phyloP scores from a whole-genome alignment of 2,888 invertebrate species.

The Theretra japonica region DNA sequence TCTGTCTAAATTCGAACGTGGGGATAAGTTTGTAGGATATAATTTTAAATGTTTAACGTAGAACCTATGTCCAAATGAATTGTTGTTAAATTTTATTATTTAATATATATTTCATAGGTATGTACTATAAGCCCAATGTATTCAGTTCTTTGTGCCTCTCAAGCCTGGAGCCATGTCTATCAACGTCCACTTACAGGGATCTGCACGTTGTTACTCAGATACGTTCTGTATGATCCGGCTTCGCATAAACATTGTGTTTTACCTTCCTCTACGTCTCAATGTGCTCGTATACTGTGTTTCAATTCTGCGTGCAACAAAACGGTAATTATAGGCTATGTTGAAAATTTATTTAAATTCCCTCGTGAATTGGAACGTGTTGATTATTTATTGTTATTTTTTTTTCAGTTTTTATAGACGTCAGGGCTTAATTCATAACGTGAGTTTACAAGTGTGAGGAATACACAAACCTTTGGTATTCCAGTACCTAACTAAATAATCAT shows the following conservation, averaged over 20 bases:
- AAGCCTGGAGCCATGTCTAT: conserved; percentile 13
- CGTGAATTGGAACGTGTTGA: neutral
- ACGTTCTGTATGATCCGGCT: neutral
- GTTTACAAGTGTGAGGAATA: too few relatives aligned
- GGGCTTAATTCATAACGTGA: too few relatives aligned
- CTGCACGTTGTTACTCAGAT: conserved; percentile 7
- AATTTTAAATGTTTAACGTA: too few relatives aligned
- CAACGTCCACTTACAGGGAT: conserved; percentile 17
- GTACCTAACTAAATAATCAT: too few relatives aligned
- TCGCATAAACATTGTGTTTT: conserved; percentile 15
- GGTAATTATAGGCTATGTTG: neutral
- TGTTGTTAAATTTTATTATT: too few relatives aligned
- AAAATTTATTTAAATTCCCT: neutral
- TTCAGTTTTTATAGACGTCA: neutral
- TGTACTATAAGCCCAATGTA: too few relatives aligned
- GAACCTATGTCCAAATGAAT: too few relatives aligned
- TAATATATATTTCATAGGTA: too few relatives aligned
- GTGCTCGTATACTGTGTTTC: neutral
- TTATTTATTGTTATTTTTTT: neutral
- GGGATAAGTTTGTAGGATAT: too few relatives aligned
- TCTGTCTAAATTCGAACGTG: too few relatives aligned
- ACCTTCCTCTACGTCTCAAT: neutral
- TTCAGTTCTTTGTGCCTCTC: neutral
- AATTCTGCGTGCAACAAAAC: neutral
- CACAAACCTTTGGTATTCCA: too few relatives aligned